Percentiles rank a stretch among this genome's conserved stretches.
phyloP scores from a whole-genome alignment of 2,797 vertebrate genomes.

The Channa striata region DNA sequence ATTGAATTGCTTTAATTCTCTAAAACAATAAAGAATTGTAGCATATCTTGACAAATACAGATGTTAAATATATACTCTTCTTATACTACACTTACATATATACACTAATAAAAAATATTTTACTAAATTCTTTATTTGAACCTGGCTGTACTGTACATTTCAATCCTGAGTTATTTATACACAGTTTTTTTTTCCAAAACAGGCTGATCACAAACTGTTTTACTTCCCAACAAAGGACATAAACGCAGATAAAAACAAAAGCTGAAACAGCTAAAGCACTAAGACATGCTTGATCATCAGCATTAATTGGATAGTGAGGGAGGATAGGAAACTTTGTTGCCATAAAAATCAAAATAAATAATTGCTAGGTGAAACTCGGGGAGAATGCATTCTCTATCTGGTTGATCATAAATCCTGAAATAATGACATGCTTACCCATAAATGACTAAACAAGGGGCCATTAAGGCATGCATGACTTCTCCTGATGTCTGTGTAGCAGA shows the following conservation, averaged over 20 bases:
- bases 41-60: background rate
- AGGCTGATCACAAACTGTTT: constrained; percentile 40
- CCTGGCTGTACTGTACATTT: constrained; percentile 12
- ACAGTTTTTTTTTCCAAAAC: constrained; percentile 20
- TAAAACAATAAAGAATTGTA: background rate
- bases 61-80: background rate
- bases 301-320: constrained; percentile 83
- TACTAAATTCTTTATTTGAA: constrained; percentile 1
- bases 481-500: constrained; percentile 84
- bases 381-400: constrained; percentile 74
- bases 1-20: background rate
- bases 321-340: constrained; percentile 79
- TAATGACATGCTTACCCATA: constrained; percentile 86
- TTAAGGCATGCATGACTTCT: constrained; percentile 84
- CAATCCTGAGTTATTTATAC: constrained; percentile 33
- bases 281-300: constrained; percentile 79
- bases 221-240: constrained; percentile 61
- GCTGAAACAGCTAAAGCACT: constrained; percentile 50
- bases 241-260: constrained; percentile 56
- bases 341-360: constrained; percentile 84
- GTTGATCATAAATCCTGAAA: constrained; percentile 78
- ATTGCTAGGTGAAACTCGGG: constrained; percentile 80
- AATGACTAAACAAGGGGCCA: constrained; percentile 87
- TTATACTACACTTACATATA: background rate
- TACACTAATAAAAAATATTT: background rate